Evolutionary conservation across 2,113 vertebrate genomes (phyloP).

Genomic region (Crocuta crocuta): DNA sequence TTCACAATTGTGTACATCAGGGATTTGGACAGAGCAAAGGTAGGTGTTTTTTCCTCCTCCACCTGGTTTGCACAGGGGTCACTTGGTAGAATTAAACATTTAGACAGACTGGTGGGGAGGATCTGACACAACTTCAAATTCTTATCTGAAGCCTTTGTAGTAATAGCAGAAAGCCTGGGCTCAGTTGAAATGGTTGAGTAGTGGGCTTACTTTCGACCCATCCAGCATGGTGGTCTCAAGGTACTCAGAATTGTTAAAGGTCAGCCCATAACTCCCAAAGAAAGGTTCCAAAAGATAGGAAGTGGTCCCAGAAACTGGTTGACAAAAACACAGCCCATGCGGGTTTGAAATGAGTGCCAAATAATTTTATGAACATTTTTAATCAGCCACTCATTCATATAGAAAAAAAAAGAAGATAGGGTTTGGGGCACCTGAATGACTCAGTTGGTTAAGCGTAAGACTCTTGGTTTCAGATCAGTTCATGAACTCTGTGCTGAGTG

Average conservation of each 20-base stretch:
- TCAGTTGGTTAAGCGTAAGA: no score
- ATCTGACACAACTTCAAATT: not conserved
- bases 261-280: not conserved
- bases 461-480: no score
- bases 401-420: not conserved
- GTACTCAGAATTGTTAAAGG: not conserved
- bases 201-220: not conserved
- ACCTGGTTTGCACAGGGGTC: not conserved
- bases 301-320: not conserved
- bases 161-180: not conserved
- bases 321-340: not conserved
- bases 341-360: not conserved
- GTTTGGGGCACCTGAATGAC: not conserved
- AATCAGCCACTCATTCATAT: not conserved
- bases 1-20: not conserved
- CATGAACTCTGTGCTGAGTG: no score
- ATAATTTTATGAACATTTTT: not conserved
- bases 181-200: not conserved
- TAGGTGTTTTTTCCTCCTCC: not conserved
- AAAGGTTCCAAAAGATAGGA: not conserved
- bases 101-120: rapidly evolving
- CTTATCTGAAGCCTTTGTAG: not conserved
- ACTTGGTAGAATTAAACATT: not conserved
- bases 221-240: not conserved
- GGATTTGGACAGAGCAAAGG: not conserved